Evolutionary conservation across 2,113 vertebrate species (phyloP).

Genomic region (Corynorhinus townsendii): DNA sequence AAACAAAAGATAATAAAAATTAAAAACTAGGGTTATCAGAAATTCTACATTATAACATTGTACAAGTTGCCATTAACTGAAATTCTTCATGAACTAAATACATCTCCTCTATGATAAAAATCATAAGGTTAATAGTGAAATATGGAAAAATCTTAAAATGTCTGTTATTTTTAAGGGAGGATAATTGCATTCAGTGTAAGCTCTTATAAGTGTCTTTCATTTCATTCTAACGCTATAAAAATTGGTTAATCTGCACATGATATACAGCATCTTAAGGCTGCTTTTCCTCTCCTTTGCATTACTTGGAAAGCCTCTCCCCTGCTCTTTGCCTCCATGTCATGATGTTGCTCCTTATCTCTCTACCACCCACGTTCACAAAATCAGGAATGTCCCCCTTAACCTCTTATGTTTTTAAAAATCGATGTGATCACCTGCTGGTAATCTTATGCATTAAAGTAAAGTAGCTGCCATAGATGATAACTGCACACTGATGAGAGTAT

Average conservation of each 20-base stretch:
- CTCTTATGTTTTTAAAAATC: not conserved
- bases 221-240: not conserved
- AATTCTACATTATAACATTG: not conserved
- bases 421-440: not conserved
- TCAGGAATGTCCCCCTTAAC: not conserved
- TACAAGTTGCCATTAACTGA: not conserved
- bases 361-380: not conserved
- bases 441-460: not conserved
- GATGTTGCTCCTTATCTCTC: not conserved
- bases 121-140: not conserved
- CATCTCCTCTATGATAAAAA: not conserved
- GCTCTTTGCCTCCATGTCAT: not conserved
- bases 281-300: not conserved
- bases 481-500: not conserved
- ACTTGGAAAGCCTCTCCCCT: not conserved
- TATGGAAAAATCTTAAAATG: constrained; percentile 1
- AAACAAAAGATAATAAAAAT: constrained; percentile 27
- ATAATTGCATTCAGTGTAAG: not conserved
- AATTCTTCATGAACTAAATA: constrained; percentile 21
- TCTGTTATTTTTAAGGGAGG: not conserved
- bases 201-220: not conserved
- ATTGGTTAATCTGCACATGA: not conserved
- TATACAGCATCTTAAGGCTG: not conserved
- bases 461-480: not conserved
- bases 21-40: not conserved